A percentile compares a stretch with the other conserved stretches of the same genome.
These are phyloP conservation scores for Canis aureus DNA, from an alignment of 2,113 vertebrate genomes.

Conservation along the genomic window DNA sequence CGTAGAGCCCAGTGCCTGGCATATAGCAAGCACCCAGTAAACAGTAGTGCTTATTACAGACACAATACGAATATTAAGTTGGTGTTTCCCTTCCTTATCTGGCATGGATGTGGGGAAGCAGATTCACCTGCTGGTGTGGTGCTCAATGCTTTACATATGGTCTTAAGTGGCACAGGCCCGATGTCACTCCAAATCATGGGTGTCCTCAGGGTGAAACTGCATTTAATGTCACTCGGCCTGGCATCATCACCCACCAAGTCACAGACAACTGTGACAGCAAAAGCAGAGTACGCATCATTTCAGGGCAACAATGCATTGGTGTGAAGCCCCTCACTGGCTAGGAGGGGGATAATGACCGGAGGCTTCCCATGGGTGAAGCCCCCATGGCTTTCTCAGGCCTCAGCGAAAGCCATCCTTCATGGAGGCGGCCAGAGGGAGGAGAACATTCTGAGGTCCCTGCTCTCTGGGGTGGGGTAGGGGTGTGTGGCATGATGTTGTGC, in stretches of 20 bases:
- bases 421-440: rapidly evolving
- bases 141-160: rapidly evolving
- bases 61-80: rapidly evolving
- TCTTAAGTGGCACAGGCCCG: rapidly evolving
- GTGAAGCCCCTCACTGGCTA: rapidly evolving
- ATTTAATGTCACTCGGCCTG: too few relatives aligned
- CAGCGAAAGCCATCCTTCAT: rapidly evolving
- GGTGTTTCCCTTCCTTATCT: background rate
- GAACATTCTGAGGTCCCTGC: rapidly evolving
- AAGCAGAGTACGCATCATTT: rapidly evolving
- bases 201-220: background rate
- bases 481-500: rapidly evolving
- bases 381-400: too few relatives aligned
- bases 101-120: rapidly evolving
- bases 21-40: rapidly evolving
- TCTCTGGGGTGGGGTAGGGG: rapidly evolving
- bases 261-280: rapidly evolving
- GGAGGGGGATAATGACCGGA: rapidly evolving
- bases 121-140: rapidly evolving
- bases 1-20: rapidly evolving
- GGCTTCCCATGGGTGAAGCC: too few relatives aligned
- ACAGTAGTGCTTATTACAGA: rapidly evolving
- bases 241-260: rapidly evolving
- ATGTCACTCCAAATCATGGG: background rate
- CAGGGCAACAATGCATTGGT: rapidly evolving